Evolutionary conservation across 2,888 invertebrate genomes (phyloP), one percentile per base, ranked within the genome.

Genomic region (Heliconius aoede): DNA sequence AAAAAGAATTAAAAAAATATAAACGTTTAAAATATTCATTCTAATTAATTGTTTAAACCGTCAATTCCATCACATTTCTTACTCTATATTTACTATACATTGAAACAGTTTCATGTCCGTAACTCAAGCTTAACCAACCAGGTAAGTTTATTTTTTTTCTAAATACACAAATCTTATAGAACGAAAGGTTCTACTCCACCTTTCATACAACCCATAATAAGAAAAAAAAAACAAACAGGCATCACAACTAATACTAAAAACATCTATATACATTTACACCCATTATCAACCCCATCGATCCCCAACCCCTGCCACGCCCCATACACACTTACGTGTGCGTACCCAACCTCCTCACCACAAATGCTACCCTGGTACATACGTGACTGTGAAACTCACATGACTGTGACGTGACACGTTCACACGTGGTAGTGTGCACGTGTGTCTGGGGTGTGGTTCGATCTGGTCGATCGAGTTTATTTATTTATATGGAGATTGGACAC

Each of bases 311-410:
- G 61, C 30, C 82, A 80, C 81, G 72, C 84, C 86, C 84, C 83
- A 84, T 83, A 83, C 74, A 76, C 82, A 84, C 83, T 81, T 81
- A 79, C 83, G 83, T 84, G 85, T 85, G 78, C 78, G 82, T 81
- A 80, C 78, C 87, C 87, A 88, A 85, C 79, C 87, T 90, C 88
- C 85, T 86, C 58, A 21, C 26, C 24, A 65, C 15, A 82, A 84
- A 86, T 91, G 90, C 68, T 85, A 67, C 79, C 93, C 93, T 92
- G 84, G 93, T 94, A 91, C 91, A 92, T 90, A 90, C 90, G 92
- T 93, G 93, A 90, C 88, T 89, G 86, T 86, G 87, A 86, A 89
- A 91, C 93, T 93, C 93, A 92, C 92, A 94, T 91, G 92, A 86
- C 86, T 86, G 85, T 87, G 84, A 85, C 83, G 84, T 87, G 86